Base-by-base conservation (phyloP, 2,797 vertebrate species). In the Sylvilagus floridanus region DNA sequence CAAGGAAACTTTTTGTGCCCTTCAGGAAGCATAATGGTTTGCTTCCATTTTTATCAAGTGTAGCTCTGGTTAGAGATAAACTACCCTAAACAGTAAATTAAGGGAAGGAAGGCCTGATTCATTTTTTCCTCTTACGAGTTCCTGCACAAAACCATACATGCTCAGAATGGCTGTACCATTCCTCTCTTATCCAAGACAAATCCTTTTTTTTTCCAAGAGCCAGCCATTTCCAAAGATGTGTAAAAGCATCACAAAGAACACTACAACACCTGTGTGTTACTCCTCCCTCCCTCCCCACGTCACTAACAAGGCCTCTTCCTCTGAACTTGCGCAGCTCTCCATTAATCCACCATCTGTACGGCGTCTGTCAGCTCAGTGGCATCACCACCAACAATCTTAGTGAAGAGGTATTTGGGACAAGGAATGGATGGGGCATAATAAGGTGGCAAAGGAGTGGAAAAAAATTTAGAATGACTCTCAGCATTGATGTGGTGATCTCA, bases 251-350 rank as follows among this genome's bases (percentile, higher is more conserved):
- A n/a, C 28, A 69, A 35, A n/a, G 63, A 52, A 62, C 10, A 21
- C 50, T 69, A 50, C 52, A 77, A 68, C 14, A 11, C 5, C 1
- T 73, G 24, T 26, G 7, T 24, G 2, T 54, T 19, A 37, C 28
- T 24, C 13, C 30, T 1, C 32, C 16, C 3, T 82, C 0, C 0
- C 0, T 24, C 57, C 47, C 10, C 57, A 63, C 37, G 17, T 3
- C 12, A 60, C 66, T 28, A 2, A 4, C 3, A 52, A n/a, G 10
- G 8, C 77, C 12, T 47, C 16, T 87, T 90, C 66, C 26, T 68
- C 26, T 35, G 50, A 77, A 32, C 14, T 68, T 52, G 60, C 62
- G 10, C 7, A 60, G 57, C 14, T 76, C 54, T 50, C 72, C 52
- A 1, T 69, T 42, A 50, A 22, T 75, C 28, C 30, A 28, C 7